Evolutionary conservation across 2,888 invertebrate species (phyloP).

Genomic region (Sceliomorpha sp.): DNA sequence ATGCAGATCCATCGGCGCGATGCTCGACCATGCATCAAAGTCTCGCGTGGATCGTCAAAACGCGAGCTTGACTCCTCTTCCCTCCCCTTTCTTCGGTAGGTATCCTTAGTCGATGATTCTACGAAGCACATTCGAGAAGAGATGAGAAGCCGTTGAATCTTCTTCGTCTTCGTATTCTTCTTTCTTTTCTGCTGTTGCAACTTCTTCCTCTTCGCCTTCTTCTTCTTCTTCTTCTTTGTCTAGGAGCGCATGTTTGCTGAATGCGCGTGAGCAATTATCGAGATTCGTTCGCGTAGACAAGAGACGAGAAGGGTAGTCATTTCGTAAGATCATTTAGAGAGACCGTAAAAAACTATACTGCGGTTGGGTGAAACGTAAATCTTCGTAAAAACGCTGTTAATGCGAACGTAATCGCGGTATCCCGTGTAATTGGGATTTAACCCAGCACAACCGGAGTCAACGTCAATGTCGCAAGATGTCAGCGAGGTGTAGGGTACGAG

Average conservation of each 20-base stretch:
- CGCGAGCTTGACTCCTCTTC: neutral
- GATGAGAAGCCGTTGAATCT: too few relatives aligned
- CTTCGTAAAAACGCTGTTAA: constrained; percentile 34
- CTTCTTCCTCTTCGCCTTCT: too few relatives aligned
- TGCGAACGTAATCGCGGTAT: constrained; percentile 29
- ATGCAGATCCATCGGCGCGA: neutral
- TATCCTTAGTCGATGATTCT: too few relatives aligned
- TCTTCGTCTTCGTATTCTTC: too few relatives aligned
- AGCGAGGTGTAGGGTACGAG: constrained; percentile 19
- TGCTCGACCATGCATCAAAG: constrained; percentile 1
- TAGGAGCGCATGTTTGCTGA: neutral
- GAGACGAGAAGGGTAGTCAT: constrained; percentile 9
- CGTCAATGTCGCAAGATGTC: constrained; percentile 20
- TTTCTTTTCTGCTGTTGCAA: too few relatives aligned
- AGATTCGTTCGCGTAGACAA: constrained; percentile 13
- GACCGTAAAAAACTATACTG: constrained; percentile 24
- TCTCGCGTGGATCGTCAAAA: neutral
- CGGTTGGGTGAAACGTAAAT: constrained; percentile 27
- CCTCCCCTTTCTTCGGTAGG: too few relatives aligned
- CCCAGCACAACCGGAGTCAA: constrained; percentile 30
- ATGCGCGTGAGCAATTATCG: constrained; percentile 3
- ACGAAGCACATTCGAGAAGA: too few relatives aligned
- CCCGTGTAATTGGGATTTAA: constrained; percentile 47
- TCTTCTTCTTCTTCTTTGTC: neutral
- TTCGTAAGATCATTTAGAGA: constrained; percentile 15